Percentiles rank a stretch among this genome's conserved stretches.
phyloP scores from a whole-genome alignment of 2,888 invertebrate genomes.

The Hirudinaria manillensis region DNA sequence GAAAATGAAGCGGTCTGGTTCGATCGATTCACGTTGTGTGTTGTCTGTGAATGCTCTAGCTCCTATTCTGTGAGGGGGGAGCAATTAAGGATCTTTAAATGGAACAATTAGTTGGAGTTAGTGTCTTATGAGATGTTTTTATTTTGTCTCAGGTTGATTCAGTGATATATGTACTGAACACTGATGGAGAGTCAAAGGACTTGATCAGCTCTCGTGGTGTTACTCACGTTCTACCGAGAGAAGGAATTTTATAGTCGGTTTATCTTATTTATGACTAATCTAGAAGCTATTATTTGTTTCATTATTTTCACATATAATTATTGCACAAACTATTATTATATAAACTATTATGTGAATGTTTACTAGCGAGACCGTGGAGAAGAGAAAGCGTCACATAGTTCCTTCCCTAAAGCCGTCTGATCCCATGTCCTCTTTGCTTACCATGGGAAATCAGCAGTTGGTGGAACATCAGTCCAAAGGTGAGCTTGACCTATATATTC shows the following conservation, averaged over 20 bases:
- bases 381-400: slow-evolving; percentile 6
- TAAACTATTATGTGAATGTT: neutral
- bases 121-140: neutral
- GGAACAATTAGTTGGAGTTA: neutral
- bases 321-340: neutral
- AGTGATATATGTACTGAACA: slow-evolving; percentile 34
- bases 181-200: slow-evolving; percentile 34
- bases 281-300: neutral
- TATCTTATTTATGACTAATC: too few relatives aligned
- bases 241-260: slow-evolving; percentile 37
- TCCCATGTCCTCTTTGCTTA: neutral
- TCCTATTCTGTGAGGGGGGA: neutral
- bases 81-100: neutral
- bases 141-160: slow-evolving; percentile 6
- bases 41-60: neutral
- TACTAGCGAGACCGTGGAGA: neutral
- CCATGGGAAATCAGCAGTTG: neutral
- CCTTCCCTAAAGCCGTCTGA: neutral
- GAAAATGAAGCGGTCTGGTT: neutral
- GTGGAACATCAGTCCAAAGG: slow-evolving; percentile 6
- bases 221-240: slow-evolving; percentile 37
- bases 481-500: neutral
- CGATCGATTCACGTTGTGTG: neutral
- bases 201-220: slow-evolving; percentile 37
- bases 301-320: neutral